Evolutionary conservation across 2,797 vertebrate genomes (phyloP), one percentile per base, ranked within the genome.

Genomic region (Rhynchonycteris naso): DNA sequence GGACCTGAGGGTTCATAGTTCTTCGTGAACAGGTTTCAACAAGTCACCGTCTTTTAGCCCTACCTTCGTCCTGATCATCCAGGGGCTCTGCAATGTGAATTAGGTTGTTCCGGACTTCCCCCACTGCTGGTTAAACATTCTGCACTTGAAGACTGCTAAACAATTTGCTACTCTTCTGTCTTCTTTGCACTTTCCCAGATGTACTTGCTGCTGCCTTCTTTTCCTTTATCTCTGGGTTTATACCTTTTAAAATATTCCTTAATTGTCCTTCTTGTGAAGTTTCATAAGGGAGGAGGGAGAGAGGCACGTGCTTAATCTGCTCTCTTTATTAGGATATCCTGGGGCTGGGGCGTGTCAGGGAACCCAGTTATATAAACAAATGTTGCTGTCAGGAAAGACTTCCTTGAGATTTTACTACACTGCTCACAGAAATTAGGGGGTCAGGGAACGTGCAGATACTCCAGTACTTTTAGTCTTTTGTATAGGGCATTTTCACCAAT

Each of bases 211-310:
- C 38, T 59, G 13, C 83, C 15, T 68, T 33, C n/a, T 87, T 65
- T 88, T 69, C 59, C 22, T 75, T 74, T 92, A 50, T 59, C 24
- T 69, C 58, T 52, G 47, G 30, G 10, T 28, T 87, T 68, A 78
- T 21, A 21, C 47, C 52, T 90, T 95, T 84, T 65, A 88, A 90
- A 90, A 84, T 33, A 47, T 28, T 30, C 10, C 21, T 82, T 85
- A 33, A 30, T 59, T 90, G 1, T 47, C 61, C 21, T 85, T 61
- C 59, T n/a, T 56, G 43, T 26, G 33, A 93, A 30, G 21, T 54
- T 93, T 72, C 47, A 80, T 72, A 61, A 89, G 43, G 38, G 38
- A 47, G 9, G 56, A 38, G 4, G 16, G 52, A 47, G 5, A 80
- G 56, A 14, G 13, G 7, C 13, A 24, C n/a, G 5, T 65, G 28